These are phyloP conservation scores for Periophthalmodon schlosseri DNA, from an alignment of 2,113 vertebrate genomes.

Conservation along the genomic window DNA sequence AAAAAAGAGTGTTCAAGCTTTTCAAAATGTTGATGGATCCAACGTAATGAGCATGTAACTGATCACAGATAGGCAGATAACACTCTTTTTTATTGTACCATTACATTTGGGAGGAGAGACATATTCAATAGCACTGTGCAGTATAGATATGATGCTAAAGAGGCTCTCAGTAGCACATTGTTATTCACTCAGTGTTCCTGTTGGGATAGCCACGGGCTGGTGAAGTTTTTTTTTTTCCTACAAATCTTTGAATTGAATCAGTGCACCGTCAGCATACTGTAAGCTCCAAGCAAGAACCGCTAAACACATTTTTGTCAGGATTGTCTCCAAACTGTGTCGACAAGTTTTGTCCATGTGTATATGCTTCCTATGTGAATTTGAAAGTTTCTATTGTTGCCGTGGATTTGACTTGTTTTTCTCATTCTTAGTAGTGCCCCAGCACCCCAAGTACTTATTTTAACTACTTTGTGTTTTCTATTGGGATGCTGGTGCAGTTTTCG, in stretches of 20 bases:
- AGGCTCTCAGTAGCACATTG: conserved; percentile 56
- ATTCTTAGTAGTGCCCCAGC: conserved; percentile 36
- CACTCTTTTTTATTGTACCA: conserved; percentile 38
- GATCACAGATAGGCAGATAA: conserved; percentile 75
- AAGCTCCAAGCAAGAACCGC: conserved; percentile 61
- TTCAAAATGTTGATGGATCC: conserved; percentile 79
- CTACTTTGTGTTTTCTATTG: conserved; percentile 60
- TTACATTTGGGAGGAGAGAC: conserved; percentile 33
- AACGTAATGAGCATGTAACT: conserved; percentile 75
- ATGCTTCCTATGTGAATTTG: conserved; percentile 46
- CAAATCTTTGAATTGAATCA: conserved; percentile 69
- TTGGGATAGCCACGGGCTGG: conserved; percentile 70
- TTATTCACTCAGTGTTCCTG: conserved; percentile 67
- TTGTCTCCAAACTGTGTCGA: conserved; percentile 46
- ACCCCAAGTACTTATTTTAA: conserved; percentile 59
- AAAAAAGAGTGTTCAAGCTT: conserved; percentile 69
- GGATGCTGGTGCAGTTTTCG: conserved; percentile 41
- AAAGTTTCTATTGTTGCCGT: conserved; percentile 34
- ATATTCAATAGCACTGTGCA: conserved; percentile 54
- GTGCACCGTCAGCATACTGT: conserved; percentile 68
- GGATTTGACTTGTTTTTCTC: conserved; percentile 52
- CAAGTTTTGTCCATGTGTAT: conserved; percentile 35
- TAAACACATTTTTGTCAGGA: conserved; percentile 56
- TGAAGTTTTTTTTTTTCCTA: conserved; percentile 53
- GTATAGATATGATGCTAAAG: conserved; percentile 58